These are phyloP conservation scores for Pica pica DNA, from an alignment of 2,113 vertebrate species.

Conservation along the genomic window DNA sequence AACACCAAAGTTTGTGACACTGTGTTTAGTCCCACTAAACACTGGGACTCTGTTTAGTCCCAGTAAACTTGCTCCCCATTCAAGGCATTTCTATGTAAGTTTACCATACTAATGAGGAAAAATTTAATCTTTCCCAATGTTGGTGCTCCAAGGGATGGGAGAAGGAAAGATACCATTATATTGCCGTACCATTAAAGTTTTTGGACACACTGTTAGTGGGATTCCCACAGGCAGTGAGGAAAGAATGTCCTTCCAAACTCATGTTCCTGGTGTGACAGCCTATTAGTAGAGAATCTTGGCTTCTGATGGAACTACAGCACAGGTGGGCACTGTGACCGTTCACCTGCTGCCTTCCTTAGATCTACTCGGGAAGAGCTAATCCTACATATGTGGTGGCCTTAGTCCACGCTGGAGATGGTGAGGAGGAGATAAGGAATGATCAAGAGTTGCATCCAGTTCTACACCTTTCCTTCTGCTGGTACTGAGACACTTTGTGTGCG, in stretches of 20 bases:
- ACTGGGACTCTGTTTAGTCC: not conserved
- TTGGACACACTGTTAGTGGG: not conserved
- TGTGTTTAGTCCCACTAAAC: not conserved
- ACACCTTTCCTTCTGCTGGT: not conserved
- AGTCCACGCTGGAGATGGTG: not conserved
- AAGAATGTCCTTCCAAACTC: not conserved
- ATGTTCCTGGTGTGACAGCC: rapidly evolving
- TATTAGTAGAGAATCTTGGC: not conserved
- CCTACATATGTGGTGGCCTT: not conserved
- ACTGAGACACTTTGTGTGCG: not conserved
- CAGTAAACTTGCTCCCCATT: not conserved
- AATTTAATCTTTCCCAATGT: not conserved
- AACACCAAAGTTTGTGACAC: not conserved
- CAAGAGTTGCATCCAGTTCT: not conserved
- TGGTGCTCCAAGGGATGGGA: not conserved
- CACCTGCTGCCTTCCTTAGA: not conserved
- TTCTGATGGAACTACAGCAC: not conserved
- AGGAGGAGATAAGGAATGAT: not conserved
- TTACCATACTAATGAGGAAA: not conserved
- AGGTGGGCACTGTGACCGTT: not conserved
- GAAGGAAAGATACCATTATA: not conserved
- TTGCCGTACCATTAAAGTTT: not conserved
- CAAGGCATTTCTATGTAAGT: not conserved
- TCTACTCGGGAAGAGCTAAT: not conserved
- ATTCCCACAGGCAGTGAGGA: not conserved